Evolutionary conservation across 1,140 invertebrate genomes (phyloP), one percentile per base, ranked within the genome.

Genomic region (Temnothorax nylanderi): DNA sequence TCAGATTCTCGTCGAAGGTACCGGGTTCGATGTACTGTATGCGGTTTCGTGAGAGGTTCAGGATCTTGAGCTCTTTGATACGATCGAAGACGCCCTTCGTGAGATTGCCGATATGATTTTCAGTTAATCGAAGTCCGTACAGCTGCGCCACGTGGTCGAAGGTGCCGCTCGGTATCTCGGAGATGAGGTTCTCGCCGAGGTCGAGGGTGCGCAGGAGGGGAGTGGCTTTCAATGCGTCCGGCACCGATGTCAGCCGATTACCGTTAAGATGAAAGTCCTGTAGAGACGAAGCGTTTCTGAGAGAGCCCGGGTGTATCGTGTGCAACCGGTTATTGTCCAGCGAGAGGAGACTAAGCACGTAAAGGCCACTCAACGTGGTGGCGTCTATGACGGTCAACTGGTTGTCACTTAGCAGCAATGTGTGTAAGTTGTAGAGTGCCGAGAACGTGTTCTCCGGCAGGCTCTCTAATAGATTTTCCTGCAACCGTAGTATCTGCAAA

Each of bases 211-310:
- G 98, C 56, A 99, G 95, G 89, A 97, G 96, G 10, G 97, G 97
- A 82, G 99, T 97, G 92, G 97, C 97, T 91, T 96, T 96, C 32
- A 99, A 94, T n/a, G 98, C 98, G 89, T 97, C 96, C n/a, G 99
- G 99, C 65, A 99, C 97, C 87, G 97, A 95, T 87, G 96, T 96
- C 86, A 99, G 95, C 93, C 97, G 97, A 95, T 99, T 99, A 90
- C 97, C 97, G 95, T 98, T 98, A 71, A 99, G 96, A 96, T 99
- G 98, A 69, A 99, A 95, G 94, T 99, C 98, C 95, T 98, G 97
- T 75, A 99, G 95, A 86, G 97, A 97, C 65, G 97, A 97, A 91
- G 97, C 97, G 94, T 98, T 99, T 94, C 96, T 96, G 87, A 99
- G 96, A 37, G 98, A 97, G 90, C 97, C 97, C 67, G 96, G 96